Evolutionary conservation across 2,113 vertebrate species (phyloP).

Genomic region (Scolopax mira): DNA sequence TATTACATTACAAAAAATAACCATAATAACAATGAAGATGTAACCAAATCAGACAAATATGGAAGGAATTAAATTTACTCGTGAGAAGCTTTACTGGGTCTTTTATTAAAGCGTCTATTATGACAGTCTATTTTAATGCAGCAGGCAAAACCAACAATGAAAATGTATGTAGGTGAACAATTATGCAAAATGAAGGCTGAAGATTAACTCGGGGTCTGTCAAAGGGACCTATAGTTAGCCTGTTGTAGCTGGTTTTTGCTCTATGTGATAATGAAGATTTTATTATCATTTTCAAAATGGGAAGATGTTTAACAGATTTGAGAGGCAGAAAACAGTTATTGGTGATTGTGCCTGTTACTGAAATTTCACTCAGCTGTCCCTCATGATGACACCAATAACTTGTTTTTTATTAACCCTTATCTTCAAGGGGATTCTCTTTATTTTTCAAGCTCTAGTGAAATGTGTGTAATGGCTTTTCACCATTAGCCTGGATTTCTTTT

Average conservation of each 20-base stretch:
- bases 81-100: neutral
- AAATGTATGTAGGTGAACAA: neutral
- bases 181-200: neutral
- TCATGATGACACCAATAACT: neutral
- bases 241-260: neutral
- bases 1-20: conserved; percentile 37
- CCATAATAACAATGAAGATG: neutral
- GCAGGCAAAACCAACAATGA: neutral
- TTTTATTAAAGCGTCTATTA: neutral
- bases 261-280: rapidly evolving
- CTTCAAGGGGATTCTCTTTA: neutral
- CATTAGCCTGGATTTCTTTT: neutral
- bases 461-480: neutral
- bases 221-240: neutral
- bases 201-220: neutral
- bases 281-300: neutral
- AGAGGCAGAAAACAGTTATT: neutral
- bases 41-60: conserved; percentile 1
- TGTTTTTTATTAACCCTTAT: neutral
- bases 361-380: neutral
- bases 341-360: neutral
- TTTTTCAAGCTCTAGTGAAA: neutral
- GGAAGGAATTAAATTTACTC: neutral
- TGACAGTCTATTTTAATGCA: neutral
- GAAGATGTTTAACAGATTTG: neutral